A percentile compares a stretch with the other conserved stretches of the same genome.
Conservation (phyloP, 2,797 vertebrate species). For the Phoeniculus purpureus region DNA sequence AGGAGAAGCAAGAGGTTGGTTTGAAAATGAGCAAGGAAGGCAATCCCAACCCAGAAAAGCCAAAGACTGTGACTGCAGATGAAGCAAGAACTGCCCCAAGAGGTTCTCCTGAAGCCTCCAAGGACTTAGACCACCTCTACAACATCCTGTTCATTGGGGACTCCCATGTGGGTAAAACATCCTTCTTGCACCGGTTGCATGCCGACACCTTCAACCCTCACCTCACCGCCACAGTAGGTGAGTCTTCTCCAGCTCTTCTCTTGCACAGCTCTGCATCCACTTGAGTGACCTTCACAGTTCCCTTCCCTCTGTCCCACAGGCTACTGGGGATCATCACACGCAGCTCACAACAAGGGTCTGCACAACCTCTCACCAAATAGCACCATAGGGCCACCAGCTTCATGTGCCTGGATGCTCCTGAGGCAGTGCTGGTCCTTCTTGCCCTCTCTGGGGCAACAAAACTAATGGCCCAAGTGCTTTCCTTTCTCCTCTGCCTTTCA, state of each 20-base stretch:
- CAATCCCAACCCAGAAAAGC: neutral
- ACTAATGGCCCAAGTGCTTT: neutral
- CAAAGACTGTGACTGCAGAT: neutral
- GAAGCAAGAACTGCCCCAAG: neutral
- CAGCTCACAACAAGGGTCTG: fast-evolving
- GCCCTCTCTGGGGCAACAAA: neutral
- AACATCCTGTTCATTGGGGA: conserved; percentile 90
- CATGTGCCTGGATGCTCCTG: fast-evolving
- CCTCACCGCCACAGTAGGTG: conserved; percentile 86
- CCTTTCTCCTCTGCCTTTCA: neutral
- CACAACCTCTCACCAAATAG: neutral
- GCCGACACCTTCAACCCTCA: conserved; percentile 78
- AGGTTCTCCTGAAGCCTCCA: neutral
- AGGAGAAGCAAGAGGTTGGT: neutral
- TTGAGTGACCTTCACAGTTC: neutral
- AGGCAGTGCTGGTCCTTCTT: neutral
- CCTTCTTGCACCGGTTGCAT: conserved; percentile 86
- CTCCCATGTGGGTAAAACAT: conserved; percentile 91
- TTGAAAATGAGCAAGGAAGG: neutral
- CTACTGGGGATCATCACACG: neutral
- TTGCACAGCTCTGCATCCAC: fast-evolving
- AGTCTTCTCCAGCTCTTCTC: neutral
- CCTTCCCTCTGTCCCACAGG: neutral
- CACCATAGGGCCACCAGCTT: neutral
- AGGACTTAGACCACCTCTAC: conserved; percentile 77